Percentiles rank a stretch among this genome's conserved stretches.
Evolutionary conservation across 2,888 invertebrate genomes (phyloP).

Genomic region (Ormyrus labotus): DNA sequence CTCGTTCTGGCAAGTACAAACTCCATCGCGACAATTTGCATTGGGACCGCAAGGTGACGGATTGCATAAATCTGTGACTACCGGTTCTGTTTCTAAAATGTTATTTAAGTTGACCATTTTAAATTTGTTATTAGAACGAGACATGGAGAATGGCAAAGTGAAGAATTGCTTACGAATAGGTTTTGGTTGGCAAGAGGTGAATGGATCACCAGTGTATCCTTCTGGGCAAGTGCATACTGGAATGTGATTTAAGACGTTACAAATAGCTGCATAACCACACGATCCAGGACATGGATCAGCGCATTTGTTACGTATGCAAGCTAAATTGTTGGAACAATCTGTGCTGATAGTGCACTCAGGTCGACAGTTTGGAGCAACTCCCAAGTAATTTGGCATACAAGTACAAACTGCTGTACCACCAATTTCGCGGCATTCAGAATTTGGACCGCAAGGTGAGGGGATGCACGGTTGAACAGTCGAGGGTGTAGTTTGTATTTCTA

Average conservation of each 20-base stretch:
- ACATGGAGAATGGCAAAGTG: background rate
- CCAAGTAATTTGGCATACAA: slow-evolving; percentile 86
- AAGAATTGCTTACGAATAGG: slow-evolving; percentile 26
- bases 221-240: slow-evolving; percentile 78
- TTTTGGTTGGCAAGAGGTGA: slow-evolving; percentile 59
- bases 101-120: background rate
- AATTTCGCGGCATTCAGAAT: slow-evolving; percentile 83
- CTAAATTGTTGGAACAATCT: slow-evolving; percentile 85
- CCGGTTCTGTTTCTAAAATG: slow-evolving; percentile 50
- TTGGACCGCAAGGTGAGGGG: slow-evolving; percentile 85
- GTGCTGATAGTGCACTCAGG: slow-evolving; percentile 87
- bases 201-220: slow-evolving; percentile 75
- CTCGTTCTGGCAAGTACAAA: slow-evolving; percentile 72
- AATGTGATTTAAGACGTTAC: slow-evolving; percentile 85
- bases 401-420: slow-evolving; percentile 85
- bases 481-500: slow-evolving; percentile 51
- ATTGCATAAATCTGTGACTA: slow-evolving; percentile 80
- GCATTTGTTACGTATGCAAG: slow-evolving; percentile 88
- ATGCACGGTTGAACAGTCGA: slow-evolving; percentile 77
- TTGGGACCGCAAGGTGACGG: slow-evolving; percentile 87
- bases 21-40: slow-evolving; percentile 79
- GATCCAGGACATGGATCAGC: slow-evolving; percentile 87
- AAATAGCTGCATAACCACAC: slow-evolving; percentile 85
- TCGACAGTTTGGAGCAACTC: slow-evolving; percentile 86
- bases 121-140: too few species aligned